Base-by-base conservation (phyloP, 2,888 invertebrate genomes). In the Drosophila paramelanica region DNA sequence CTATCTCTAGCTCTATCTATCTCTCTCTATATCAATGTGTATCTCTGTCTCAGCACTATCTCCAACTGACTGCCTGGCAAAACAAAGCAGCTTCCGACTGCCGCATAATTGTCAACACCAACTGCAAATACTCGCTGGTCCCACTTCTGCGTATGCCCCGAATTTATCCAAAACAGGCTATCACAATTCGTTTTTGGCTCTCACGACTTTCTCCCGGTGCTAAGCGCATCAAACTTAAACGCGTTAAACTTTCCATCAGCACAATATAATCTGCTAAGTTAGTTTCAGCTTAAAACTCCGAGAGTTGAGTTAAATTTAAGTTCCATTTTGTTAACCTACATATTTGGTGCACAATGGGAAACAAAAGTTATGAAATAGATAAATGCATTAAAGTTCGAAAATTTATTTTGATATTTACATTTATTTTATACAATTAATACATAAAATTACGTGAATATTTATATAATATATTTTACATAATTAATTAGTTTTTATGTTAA, bases 71-170 rank as follows among this genome's bases (percentile, higher is more conserved):
- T 20, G 31, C 10, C 55, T 45, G 42, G 25, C 51, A 52, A 68
- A 69, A 62, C 78, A 72, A 79, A 60, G 70, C 70, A 60, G 66
- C 72, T 74, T 60, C 62, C 87, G 76, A 58, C 68, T 76, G 84
- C 73, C 65, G 70, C 81, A 87, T 82, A 82, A 82, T 83, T 83
- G 86, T 75, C 81, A 71, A 81, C 70, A 76, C 76, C 76, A 83
- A 68, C 74, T 68, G 69, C 66, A 60, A 67, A 84, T 55, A 55
- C 43, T 73, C 67, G 33, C 56, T 38, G 41, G 41, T 25, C 2
- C 41, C 39, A 2, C 56, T n/a, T 49, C 31, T 67, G 25, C 47
- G 23, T 23, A 27, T 27, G 27, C 50, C 59, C 17, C 31, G 23
- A 45, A 41, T 31, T n/a, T 49, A 17, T 13, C n/a, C 47, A 10